phyloP scores from a whole-genome alignment of 2,888 invertebrate species.

The Philopedon plagiatum region DNA sequence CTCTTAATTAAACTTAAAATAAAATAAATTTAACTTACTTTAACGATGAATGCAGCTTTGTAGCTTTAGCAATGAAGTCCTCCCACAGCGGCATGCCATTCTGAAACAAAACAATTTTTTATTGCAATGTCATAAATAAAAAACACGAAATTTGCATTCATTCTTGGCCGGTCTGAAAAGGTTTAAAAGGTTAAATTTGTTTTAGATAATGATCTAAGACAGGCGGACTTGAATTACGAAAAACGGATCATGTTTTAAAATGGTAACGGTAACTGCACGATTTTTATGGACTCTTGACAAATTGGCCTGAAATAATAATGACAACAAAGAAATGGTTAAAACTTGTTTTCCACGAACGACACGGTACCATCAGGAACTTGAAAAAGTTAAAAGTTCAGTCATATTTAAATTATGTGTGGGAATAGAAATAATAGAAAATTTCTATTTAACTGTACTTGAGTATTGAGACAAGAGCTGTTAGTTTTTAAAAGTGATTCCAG shows the following conservation, averaged over 20 bases:
- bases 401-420: too few relatives aligned
- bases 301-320: background rate
- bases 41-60: conserved; percentile 93
- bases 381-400: too few relatives aligned
- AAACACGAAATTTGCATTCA: conserved; percentile 14
- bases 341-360: too few relatives aligned
- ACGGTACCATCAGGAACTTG: too few relatives aligned
- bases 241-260: conserved; percentile 5
- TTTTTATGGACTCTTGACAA: conserved; percentile 4
- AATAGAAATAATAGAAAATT: too few relatives aligned
- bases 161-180: background rate
- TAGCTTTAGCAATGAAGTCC: conserved; percentile 93
- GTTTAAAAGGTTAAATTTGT: background rate
- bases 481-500: too few relatives aligned
- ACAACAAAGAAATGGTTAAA: background rate
- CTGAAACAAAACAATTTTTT: conserved; percentile 75
- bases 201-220: background rate
- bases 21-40: conserved; percentile 77
- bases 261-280: conserved; percentile 6
- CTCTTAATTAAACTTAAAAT: too few relatives aligned
- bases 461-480: too few relatives aligned
- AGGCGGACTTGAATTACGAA: background rate
- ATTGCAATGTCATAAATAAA: background rate
- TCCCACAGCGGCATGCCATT: conserved; percentile 96
- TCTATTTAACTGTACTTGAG: too few relatives aligned